These are phyloP conservation scores for Pelochelys cantorii DNA, from an alignment of 2,797 vertebrate genomes.

Conservation along the genomic window DNA sequence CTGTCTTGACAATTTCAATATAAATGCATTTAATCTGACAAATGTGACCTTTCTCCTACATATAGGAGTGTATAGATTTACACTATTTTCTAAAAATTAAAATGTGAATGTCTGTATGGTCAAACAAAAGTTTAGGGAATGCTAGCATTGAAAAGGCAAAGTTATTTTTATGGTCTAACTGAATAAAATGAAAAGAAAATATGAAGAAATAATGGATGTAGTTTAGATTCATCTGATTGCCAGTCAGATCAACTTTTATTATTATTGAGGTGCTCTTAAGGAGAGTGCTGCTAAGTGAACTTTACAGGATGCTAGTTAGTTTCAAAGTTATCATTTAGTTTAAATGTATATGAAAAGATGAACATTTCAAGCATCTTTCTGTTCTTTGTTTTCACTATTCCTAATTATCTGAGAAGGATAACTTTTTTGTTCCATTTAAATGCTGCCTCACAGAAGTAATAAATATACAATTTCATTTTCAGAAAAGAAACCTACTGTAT, in stretches of 20 bases:
- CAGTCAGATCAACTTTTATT: background rate
- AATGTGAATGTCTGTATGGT: conserved; percentile 8
- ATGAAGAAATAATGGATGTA: background rate
- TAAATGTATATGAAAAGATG: background rate
- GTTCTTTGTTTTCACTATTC: conserved; percentile 53
- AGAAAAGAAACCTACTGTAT: conserved; percentile 52
- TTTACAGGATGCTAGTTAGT: conserved; percentile 34
- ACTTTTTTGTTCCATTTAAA: conserved; percentile 70
- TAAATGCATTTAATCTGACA: conserved; percentile 1
- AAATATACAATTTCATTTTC: conserved; percentile 62
- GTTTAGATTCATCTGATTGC: background rate
- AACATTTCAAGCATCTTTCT: conserved; percentile 41
- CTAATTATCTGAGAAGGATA: conserved; percentile 66
- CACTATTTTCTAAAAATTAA: conserved; percentile 10
- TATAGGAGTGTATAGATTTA: background rate
- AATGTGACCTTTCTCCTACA: conserved; percentile 39
- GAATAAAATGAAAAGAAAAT: conserved; percentile 22
- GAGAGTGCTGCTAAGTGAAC: conserved; percentile 45
- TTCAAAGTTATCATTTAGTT: conserved; percentile 60
- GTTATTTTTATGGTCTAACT: background rate
- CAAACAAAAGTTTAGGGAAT: background rate
- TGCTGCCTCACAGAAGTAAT: conserved; percentile 51
- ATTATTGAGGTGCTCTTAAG: background rate
- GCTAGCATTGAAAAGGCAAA: background rate
- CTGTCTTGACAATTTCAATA: background rate